A percentile compares a stretch with the other conserved stretches of the same genome.
These are phyloP conservation scores for Montipora efflorescens DNA, from an alignment of 64 coral and sea anemone species.

Conservation along the genomic window DNA sequence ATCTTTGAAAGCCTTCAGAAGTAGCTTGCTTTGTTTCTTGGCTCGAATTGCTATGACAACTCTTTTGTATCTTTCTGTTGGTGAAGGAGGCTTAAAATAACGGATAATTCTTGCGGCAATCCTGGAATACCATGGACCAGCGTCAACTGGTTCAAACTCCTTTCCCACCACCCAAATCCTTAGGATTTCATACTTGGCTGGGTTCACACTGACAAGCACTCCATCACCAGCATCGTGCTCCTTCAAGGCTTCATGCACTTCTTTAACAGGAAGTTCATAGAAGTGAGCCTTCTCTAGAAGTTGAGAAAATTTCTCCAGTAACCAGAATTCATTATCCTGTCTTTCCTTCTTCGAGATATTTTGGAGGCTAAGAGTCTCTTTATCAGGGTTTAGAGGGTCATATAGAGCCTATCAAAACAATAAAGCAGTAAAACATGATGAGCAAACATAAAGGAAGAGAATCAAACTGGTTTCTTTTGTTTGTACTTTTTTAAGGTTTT, in stretches of 20 bases:
- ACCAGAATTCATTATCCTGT: slow-evolving; percentile 69
- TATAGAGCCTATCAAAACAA: slow-evolving; percentile 65
- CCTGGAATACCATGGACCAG: slow-evolving; percentile 47
- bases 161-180: slow-evolving; percentile 90
- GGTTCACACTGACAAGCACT: slow-evolving; percentile 89
- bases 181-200: slow-evolving; percentile 80
- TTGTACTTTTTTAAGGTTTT: no score
- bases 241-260: slow-evolving; percentile 71
- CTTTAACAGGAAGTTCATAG: slow-evolving; percentile 80
- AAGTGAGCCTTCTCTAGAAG: slow-evolving; percentile 84
- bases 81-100: slow-evolving; percentile 17
- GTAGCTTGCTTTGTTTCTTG: slow-evolving; percentile 84
- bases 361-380: slow-evolving; percentile 80
- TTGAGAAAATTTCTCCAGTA: slow-evolving; percentile 71
- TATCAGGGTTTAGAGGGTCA: slow-evolving; percentile 93
- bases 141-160: slow-evolving; percentile 71
- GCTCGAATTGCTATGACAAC: slow-evolving; percentile 85
- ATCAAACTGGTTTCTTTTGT: no score
- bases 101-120: slow-evolving; percentile 12
- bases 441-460: not conserved
- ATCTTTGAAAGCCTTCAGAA: slow-evolving; percentile 90
- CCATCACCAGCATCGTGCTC: slow-evolving; percentile 87
- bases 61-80: slow-evolving; percentile 82
- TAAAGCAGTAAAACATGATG: not conserved
- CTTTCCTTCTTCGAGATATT: slow-evolving; percentile 63